Evolutionary conservation across 2,797 vertebrate species (phyloP).

Genomic region (Adelosebastes latens): DNA sequence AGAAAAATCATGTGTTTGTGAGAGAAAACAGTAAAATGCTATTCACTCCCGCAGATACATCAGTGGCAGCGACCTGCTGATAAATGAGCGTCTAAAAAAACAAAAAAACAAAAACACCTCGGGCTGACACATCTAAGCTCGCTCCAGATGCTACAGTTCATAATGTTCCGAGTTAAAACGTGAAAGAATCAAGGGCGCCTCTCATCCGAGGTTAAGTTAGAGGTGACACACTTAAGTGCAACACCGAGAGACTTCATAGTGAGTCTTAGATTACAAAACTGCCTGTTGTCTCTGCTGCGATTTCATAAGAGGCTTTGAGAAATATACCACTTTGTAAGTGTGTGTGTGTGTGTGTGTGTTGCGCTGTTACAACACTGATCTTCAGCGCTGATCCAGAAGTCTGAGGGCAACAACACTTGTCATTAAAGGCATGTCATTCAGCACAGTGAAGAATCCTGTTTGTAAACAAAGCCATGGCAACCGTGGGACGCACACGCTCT

Average conservation of each 20-base stretch:
- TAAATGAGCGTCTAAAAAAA: neutral
- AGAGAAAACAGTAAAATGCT: neutral
- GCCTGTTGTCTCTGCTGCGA: constrained; percentile 57
- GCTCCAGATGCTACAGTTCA: neutral
- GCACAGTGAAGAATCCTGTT: constrained; percentile 76
- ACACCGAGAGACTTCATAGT: constrained; percentile 34
- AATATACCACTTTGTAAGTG: constrained; percentile 28
- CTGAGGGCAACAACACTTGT: constrained; percentile 73
- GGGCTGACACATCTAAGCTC: neutral
- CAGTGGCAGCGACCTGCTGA: neutral
- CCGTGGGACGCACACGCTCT: constrained; percentile 58
- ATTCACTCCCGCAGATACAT: neutral
- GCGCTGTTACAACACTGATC: constrained; percentile 59
- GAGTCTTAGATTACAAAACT: constrained; percentile 66
- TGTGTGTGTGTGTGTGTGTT: constrained; percentile 1
- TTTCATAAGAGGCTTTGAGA: constrained; percentile 72
- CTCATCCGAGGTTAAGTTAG: constrained; percentile 51
- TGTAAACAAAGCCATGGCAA: constrained; percentile 83
- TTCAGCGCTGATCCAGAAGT: constrained; percentile 65
- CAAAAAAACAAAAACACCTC: neutral
- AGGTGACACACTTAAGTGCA: constrained; percentile 65
- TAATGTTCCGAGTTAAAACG: neutral
- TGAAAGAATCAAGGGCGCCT: constrained; percentile 12
- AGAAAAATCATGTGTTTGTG: neutral
- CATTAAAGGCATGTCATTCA: constrained; percentile 77